These are phyloP conservation scores for Anoplopoma fimbria DNA, from an alignment of 2,113 vertebrate species.

Conservation along the genomic window DNA sequence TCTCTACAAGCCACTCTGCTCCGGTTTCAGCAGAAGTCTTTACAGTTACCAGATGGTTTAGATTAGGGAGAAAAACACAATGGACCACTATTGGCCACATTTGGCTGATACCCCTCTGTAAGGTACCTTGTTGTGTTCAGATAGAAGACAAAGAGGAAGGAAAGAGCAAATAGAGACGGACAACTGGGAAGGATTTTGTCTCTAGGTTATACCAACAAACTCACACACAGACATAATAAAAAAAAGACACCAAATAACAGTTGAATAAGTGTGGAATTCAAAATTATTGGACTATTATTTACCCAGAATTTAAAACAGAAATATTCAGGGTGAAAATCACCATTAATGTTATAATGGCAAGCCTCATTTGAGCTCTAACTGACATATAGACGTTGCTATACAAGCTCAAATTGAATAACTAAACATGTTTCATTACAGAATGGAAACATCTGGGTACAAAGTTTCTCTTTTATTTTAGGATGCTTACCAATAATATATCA, in stretches of 20 bases:
- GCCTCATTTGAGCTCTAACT: conserved; percentile 6
- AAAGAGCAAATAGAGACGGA: neutral
- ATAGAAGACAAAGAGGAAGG: neutral
- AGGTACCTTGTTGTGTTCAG: conserved; percentile 7
- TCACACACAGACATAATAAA: neutral
- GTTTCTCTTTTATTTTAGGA: neutral
- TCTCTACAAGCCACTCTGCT: conserved; percentile 45
- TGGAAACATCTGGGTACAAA: neutral
- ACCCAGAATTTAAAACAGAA: neutral
- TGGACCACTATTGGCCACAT: conserved; percentile 44
- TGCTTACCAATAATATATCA: neutral
- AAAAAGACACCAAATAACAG: neutral
- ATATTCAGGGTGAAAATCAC: neutral
- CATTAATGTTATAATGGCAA: neutral
- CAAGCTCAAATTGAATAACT: neutral
- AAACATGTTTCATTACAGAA: neutral
- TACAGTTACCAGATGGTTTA: conserved; percentile 58
- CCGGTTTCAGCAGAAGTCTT: conserved; percentile 40
- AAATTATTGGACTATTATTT: too few species aligned
- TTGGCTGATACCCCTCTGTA: conserved; percentile 28
- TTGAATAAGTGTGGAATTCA: neutral
- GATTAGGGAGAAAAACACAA: conserved; percentile 57
- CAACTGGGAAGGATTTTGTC: neutral
- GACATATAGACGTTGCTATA: neutral
- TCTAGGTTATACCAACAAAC: neutral